Conservation (phyloP, 2,797 vertebrate genomes). For the Scomberomorus guttatus region DNA sequence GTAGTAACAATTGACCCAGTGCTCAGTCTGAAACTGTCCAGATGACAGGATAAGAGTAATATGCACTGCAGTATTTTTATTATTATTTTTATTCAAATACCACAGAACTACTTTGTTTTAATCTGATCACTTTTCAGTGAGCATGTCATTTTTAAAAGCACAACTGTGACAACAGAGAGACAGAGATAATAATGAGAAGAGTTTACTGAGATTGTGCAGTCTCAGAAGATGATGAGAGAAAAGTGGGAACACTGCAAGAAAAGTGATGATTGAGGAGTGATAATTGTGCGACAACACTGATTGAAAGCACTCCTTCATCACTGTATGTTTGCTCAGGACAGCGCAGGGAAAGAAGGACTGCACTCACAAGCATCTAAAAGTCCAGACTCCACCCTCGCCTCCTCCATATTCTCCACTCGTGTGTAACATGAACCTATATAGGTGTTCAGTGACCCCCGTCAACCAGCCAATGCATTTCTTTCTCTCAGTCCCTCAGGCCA, state of each 20-base stretch:
- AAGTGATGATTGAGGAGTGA: no score
- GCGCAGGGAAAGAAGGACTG: neutral
- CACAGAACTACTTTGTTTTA: conserved; percentile 27
- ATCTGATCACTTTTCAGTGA: conserved; percentile 30
- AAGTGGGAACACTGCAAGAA: neutral
- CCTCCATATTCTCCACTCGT: conserved; percentile 18
- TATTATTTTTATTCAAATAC: conserved; percentile 9
- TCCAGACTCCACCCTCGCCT: neutral
- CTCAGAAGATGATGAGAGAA: conserved; percentile 6
- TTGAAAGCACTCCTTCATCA: conserved; percentile 8
- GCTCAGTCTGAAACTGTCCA: neutral
- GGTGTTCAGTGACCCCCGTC: conserved; percentile 13
- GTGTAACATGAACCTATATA: conserved; percentile 16
- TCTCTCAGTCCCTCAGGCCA: conserved; percentile 20
- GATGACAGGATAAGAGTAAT: conserved; percentile 15
- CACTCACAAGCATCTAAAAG: neutral
- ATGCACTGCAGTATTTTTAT: conserved; percentile 26
- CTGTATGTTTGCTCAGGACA: neutral
- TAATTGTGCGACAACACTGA: neutral
- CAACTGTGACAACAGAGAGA: conserved; percentile 7
- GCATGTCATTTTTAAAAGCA: conserved; percentile 20
- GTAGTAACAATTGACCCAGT: neutral
- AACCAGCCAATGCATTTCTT: neutral
- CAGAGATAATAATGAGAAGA: conserved; percentile 10
- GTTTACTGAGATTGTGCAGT: conserved; percentile 1